Evolutionary conservation across 2,113 vertebrate genomes (phyloP).

Genomic region (Calidris pugnax): DNA sequence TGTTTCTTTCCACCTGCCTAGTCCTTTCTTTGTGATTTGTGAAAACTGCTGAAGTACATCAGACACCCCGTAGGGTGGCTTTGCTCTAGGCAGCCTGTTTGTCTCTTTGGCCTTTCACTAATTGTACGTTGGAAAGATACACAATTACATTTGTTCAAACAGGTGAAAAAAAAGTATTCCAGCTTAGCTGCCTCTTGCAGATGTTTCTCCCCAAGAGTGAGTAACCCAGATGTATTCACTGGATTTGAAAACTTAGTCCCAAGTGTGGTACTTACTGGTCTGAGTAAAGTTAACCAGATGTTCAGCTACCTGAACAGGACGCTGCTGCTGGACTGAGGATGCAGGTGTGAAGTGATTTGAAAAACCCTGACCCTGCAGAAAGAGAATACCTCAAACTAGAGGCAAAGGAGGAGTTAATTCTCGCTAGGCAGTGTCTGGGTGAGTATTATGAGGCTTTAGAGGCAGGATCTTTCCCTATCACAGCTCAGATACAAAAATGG

Average conservation of each 20-base stretch:
- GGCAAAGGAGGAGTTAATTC: not conserved
- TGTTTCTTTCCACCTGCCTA: not conserved
- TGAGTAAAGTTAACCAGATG: not conserved
- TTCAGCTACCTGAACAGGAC: not conserved
- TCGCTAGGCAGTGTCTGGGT: not conserved
- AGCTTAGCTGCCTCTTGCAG: not conserved
- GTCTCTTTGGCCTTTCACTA: not conserved
- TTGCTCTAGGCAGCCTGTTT: not conserved
- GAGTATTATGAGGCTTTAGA: not conserved
- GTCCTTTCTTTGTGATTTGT: not conserved
- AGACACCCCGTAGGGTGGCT: not conserved
- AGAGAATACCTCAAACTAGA: not conserved
- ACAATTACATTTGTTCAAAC: not conserved
- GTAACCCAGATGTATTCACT: not conserved
- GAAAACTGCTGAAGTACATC: not conserved
- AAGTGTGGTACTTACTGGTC: not conserved
- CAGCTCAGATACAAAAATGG: not conserved
- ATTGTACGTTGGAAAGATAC: not conserved
- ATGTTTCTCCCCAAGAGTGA: not conserved
- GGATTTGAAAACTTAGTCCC: not conserved
- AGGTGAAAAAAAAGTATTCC: not conserved
- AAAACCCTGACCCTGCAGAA: not conserved
- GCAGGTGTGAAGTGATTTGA: too few relatives aligned
- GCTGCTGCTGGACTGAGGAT: rapidly evolving
- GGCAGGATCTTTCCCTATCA: not conserved